Percentiles rank a stretch among this genome's conserved stretches.
Conservation (phyloP, 2,113 vertebrate genomes). For the Syngnathus scovelli region DNA sequence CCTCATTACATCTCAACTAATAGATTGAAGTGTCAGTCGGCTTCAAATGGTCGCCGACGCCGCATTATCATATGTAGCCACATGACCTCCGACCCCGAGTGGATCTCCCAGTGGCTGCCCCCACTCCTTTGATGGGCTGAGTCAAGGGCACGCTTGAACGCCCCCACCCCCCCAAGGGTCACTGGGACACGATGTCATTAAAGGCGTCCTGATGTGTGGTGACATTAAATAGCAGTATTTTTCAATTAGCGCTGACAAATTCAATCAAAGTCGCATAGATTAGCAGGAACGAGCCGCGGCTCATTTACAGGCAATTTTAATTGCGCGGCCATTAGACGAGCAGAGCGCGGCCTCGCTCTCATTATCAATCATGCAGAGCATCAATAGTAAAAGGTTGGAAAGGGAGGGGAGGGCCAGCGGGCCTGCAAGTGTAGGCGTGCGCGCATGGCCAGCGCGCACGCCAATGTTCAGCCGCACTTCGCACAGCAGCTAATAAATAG, state of each 20-base stretch:
- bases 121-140: constrained; percentile 9
- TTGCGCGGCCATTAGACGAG: constrained; percentile 99
- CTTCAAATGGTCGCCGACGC: constrained; percentile 1
- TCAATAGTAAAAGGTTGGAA: constrained; percentile 79
- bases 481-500: constrained; percentile 75
- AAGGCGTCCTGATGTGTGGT: constrained; percentile 77
- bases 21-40: neutral
- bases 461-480: constrained; percentile 37
- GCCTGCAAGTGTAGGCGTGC: constrained; percentile 23
- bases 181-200: constrained; percentile 92
- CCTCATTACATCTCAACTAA: neutral
- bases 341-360: constrained; percentile 92
- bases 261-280: constrained; percentile 99
- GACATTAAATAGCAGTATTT: constrained; percentile 99
- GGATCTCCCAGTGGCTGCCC: constrained; percentile 14
- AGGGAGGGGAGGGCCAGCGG: constrained; percentile 24
- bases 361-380: constrained; percentile 96
- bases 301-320: constrained; percentile 99
- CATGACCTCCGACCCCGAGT: constrained; percentile 42
- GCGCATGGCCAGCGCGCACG: constrained; percentile 20
- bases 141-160: constrained; percentile 48
- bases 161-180: constrained; percentile 69
- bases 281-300: constrained; percentile 99
- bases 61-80: constrained; percentile 4
- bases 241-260: constrained; percentile 99